Conservation (phyloP, 2,888 invertebrate species). For the Epinotia demarniana region DNA sequence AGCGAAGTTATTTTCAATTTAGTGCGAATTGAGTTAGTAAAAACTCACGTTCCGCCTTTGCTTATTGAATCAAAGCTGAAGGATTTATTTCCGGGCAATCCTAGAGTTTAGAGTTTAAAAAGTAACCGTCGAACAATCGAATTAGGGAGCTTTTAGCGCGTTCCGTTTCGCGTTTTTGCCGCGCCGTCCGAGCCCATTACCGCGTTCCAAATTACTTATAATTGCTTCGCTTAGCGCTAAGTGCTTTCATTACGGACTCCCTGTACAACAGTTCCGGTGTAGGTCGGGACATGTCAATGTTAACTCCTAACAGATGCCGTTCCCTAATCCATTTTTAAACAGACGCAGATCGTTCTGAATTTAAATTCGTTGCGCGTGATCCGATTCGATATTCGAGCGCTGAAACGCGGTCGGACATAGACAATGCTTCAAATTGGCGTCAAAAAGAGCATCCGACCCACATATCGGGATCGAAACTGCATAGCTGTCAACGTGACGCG, state of each 20-base stretch:
- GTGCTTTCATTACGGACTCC: constrained; percentile 81
- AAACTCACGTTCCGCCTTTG: constrained; percentile 25
- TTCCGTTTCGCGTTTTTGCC: constrained; percentile 82
- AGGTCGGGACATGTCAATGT: constrained; percentile 67
- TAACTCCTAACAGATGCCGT: constrained; percentile 56
- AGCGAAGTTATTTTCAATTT: constrained; percentile 14
- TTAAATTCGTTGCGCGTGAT: constrained; percentile 47
- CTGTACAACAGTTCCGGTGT: constrained; percentile 70
- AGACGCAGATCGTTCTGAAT: constrained; percentile 36
- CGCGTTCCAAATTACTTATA: constrained; percentile 82
- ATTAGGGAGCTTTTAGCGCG: constrained; percentile 83
- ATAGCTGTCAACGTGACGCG: constrained; percentile 75
- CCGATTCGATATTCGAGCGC: constrained; percentile 50
- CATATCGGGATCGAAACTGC: constrained; percentile 70
- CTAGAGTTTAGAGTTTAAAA: constrained; percentile 70
- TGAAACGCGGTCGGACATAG: constrained; percentile 57
- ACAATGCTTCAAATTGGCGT: constrained; percentile 67
- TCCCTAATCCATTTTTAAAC: constrained; percentile 62
- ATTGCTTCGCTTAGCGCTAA: constrained; percentile 84
- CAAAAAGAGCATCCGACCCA: constrained; percentile 77
- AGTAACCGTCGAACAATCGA: constrained; percentile 78
- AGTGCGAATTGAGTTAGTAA: constrained; percentile 22
- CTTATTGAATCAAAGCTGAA: constrained; percentile 49
- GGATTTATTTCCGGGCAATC: constrained; percentile 58
- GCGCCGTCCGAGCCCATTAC: constrained; percentile 83